Conservation (phyloP, 2,113 vertebrate species). For the Calyptomena viridis region DNA sequence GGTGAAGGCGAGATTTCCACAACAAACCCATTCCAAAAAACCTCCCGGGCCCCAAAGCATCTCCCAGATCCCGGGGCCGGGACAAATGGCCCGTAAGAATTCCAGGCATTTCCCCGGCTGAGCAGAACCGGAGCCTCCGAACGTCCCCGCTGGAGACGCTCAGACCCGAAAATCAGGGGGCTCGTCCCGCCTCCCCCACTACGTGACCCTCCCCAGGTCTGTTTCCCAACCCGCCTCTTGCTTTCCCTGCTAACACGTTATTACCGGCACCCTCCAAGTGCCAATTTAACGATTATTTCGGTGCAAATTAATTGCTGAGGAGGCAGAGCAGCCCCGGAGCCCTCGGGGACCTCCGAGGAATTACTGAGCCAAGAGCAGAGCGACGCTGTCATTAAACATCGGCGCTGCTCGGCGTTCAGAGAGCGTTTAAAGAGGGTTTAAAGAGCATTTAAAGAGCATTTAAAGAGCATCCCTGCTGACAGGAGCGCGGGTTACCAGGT, state of each 20-base stretch:
- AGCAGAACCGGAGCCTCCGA: neutral
- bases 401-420: neutral
- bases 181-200: neutral
- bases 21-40: too few species aligned
- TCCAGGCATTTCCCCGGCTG: too few species aligned
- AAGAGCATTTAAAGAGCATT: too few species aligned
- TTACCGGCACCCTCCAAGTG: too few species aligned
- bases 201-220: neutral
- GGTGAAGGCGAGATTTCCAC: too few species aligned
- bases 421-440: neutral
- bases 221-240: neutral
- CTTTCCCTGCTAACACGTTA: neutral
- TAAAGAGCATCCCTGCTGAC: neutral
- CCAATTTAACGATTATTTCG: neutral
- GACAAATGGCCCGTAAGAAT: too few species aligned
- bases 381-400: neutral
- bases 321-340: neutral
- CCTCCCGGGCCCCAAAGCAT: too few species aligned
- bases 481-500: neutral
- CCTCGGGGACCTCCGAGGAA: fast-evolving
- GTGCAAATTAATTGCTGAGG: neutral
- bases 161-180: neutral
- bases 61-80: too few species aligned
- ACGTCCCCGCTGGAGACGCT: neutral
- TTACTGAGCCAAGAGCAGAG: neutral